Conservation (phyloP, 2,888 invertebrate genomes). For the Ptilodon capucinus region DNA sequence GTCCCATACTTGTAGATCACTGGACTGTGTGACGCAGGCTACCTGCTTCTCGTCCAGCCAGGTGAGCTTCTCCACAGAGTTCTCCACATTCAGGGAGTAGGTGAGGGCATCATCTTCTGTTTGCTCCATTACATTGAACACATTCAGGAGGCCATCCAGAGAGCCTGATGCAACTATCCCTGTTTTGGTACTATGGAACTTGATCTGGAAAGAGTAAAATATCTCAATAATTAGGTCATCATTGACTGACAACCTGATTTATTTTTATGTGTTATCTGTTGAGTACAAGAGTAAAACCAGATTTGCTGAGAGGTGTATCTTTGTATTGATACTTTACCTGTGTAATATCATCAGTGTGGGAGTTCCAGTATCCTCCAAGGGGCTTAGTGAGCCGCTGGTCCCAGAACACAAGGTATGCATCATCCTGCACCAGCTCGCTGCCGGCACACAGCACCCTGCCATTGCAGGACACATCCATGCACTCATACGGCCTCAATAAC, state of each 20-base stretch:
- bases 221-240: not conserved
- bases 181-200: slow-evolving; percentile 87
- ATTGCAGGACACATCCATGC: slow-evolving; percentile 89
- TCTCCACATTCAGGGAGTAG: slow-evolving; percentile 90
- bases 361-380: slow-evolving; percentile 92
- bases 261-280: not conserved
- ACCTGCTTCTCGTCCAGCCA: slow-evolving; percentile 79
- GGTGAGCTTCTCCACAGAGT: slow-evolving; percentile 85
- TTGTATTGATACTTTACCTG: slow-evolving; percentile 66
- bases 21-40: slow-evolving; percentile 87
- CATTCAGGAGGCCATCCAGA: slow-evolving; percentile 92
- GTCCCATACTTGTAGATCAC: slow-evolving; percentile 87
- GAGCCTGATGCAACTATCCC: slow-evolving; percentile 89
- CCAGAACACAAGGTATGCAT: slow-evolving; percentile 91
- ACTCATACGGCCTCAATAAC: slow-evolving; percentile 82
- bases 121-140: slow-evolving; percentile 88
- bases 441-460: slow-evolving; percentile 89
- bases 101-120: slow-evolving; percentile 91
- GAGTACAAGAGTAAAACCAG: too few species aligned
- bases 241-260: not conserved
- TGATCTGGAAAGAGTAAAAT: slow-evolving; percentile 72
- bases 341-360: slow-evolving; percentile 92
- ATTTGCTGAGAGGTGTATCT: too few species aligned
- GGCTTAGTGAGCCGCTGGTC: slow-evolving; percentile 85
- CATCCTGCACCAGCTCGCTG: slow-evolving; percentile 86